Conservation (phyloP, 2,888 invertebrate species). For the Gonocerus acuteangulatus region DNA sequence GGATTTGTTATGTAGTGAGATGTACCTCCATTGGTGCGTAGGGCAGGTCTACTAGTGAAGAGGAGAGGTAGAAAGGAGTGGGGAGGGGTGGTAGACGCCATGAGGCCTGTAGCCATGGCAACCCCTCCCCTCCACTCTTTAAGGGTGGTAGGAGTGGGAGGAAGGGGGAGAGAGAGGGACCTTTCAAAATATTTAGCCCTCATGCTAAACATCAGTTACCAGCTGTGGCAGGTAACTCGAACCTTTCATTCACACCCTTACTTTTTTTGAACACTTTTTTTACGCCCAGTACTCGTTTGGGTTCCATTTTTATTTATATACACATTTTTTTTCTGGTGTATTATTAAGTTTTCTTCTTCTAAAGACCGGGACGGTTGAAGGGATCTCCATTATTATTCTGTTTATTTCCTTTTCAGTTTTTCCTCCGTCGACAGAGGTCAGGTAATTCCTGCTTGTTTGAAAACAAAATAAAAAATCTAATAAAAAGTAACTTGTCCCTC, state of each 20-base stretch:
- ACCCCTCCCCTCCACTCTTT: slow-evolving; percentile 25
- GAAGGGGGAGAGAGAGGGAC: slow-evolving; percentile 18
- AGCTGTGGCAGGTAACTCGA: slow-evolving; percentile 12
- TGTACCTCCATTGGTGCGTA: not conserved
- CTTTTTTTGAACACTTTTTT: not conserved
- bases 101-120: slow-evolving; percentile 26
- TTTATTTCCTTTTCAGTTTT: too few relatives aligned
- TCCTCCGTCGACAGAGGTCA: too few relatives aligned
- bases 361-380: too few relatives aligned
- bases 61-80: slow-evolving; percentile 31
- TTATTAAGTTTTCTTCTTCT: too few relatives aligned
- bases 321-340: too few relatives aligned
- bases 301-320: not conserved
- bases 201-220: not conserved
- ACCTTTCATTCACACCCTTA: not conserved
- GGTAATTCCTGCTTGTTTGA: too few relatives aligned
- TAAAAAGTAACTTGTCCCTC: too few relatives aligned
- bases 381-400: too few relatives aligned
- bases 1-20: too few relatives aligned
- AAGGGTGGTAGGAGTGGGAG: slow-evolving; percentile 1
- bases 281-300: not conserved
- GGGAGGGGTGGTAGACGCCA: slow-evolving; percentile 29
- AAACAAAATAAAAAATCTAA: too few relatives aligned
- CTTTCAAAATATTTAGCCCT: slow-evolving; percentile 17
- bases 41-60: not conserved